Conservation (phyloP, 2,113 vertebrate genomes). For the Cynopterus brachyotis region DNA sequence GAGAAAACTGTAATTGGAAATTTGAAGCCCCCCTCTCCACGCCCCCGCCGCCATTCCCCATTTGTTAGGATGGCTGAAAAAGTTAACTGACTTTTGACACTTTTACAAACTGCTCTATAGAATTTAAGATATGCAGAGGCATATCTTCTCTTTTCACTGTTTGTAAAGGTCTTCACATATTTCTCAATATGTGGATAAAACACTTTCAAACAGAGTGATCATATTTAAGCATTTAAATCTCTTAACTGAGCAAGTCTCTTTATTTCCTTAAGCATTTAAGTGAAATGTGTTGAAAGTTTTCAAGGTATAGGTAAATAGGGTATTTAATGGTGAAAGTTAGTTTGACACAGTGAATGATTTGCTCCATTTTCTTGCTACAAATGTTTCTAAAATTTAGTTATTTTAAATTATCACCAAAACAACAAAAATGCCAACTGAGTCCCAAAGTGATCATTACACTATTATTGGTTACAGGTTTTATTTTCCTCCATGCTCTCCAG, state of each 20-base stretch:
- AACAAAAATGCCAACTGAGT: neutral
- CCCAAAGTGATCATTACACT: neutral
- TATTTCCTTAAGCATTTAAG: neutral
- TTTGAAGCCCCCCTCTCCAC: neutral
- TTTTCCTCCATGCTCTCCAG: neutral
- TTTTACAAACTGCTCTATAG: neutral
- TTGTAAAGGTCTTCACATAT: neutral
- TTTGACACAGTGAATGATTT: neutral
- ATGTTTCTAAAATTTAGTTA: neutral
- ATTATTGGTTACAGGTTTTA: neutral
- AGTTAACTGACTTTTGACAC: too few species aligned
- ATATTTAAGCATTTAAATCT: neutral
- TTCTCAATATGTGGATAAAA: neutral
- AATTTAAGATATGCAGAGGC: neutral
- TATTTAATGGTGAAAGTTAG: neutral
- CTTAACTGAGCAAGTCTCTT: neutral
- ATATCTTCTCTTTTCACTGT: neutral
- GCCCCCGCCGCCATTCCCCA: rapidly evolving
- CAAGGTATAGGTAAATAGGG: neutral
- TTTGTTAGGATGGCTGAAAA: neutral
- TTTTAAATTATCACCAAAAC: neutral
- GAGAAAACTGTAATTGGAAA: neutral
- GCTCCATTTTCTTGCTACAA: neutral
- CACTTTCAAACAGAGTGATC: neutral
- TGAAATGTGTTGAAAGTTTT: neutral